Conservation (phyloP, 2,113 vertebrate species). For the Phyllopteryx taeniolatus region DNA sequence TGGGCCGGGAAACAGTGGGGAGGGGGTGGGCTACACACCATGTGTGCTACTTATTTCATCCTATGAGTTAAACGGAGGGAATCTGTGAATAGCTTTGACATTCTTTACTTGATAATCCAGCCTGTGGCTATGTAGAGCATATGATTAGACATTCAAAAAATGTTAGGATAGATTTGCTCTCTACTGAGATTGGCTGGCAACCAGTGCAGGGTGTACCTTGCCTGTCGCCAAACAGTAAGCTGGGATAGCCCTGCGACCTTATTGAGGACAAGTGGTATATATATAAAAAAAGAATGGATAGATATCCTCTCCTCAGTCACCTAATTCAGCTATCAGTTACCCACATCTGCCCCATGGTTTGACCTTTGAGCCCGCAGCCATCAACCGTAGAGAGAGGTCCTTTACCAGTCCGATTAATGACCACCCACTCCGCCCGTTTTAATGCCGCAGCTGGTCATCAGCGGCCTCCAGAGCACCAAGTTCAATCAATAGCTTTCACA, state of each 20-base stretch:
- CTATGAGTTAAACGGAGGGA: not conserved
- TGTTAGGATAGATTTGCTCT: not conserved
- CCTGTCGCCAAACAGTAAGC: no score
- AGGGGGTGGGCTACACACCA: not conserved
- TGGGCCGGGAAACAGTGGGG: not conserved
- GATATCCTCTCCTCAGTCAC: not conserved
- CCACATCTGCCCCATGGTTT: constrained; percentile 36
- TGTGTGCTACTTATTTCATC: not conserved
- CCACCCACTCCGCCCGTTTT: constrained; percentile 27
- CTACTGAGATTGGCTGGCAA: not conserved
- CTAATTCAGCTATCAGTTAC: not conserved
- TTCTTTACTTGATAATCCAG: not conserved
- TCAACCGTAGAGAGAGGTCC: constrained; percentile 32
- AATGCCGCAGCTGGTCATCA: constrained; percentile 21
- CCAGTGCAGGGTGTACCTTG: not conserved
- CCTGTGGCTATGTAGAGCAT: not conserved
- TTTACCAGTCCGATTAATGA: constrained; percentile 53
- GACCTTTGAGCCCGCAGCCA: constrained; percentile 50
- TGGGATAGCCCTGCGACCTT: not conserved
- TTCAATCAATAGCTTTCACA: constrained; percentile 45
- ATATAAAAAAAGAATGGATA: not conserved
- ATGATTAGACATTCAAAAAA: not conserved
- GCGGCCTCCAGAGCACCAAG: constrained; percentile 7
- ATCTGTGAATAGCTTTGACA: not conserved
- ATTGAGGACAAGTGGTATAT: not conserved